These are phyloP conservation scores for Pelosia muscerda DNA, from an alignment of 2,888 invertebrate genomes.

Conservation along the genomic window DNA sequence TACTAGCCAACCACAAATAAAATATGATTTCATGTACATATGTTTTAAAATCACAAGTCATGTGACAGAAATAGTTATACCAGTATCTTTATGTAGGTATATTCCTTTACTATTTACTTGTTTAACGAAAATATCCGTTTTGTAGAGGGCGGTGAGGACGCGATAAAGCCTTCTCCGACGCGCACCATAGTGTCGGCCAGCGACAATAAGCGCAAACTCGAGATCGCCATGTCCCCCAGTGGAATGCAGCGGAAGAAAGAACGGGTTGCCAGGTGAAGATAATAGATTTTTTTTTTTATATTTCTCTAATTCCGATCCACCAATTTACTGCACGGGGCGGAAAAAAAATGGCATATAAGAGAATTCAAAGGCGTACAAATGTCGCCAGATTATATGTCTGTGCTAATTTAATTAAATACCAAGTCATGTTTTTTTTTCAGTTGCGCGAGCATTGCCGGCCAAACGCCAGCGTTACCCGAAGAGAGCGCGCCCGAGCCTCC, in stretches of 20 bases:
- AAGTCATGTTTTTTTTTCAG: constrained; percentile 47
- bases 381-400: not conserved
- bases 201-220: constrained; percentile 91
- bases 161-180: constrained; percentile 88
- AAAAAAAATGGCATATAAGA: not conserved
- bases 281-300: not conserved
- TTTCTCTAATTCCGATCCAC: too few species aligned
- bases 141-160: constrained; percentile 85
- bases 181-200: constrained; percentile 85
- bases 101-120: not conserved
- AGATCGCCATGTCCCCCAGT: constrained; percentile 91
- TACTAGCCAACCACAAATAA: too few species aligned
- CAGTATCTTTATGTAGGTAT: too few species aligned
- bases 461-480: constrained; percentile 65
- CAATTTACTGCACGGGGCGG: not conserved
- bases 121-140: constrained; percentile 2
- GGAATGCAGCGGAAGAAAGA: constrained; percentile 89
- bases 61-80: too few species aligned
- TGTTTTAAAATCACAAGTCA: too few species aligned
- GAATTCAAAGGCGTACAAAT: not conserved
- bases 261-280: constrained; percentile 77
- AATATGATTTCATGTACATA: too few species aligned
- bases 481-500: constrained; percentile 65
- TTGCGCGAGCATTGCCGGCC: constrained; percentile 69
- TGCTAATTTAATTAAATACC: not conserved